A percentile compares a stretch with the other conserved stretches of the same genome.
Conservation (phyloP, 2,113 vertebrate genomes). For the Phylloscopus whistleri region DNA sequence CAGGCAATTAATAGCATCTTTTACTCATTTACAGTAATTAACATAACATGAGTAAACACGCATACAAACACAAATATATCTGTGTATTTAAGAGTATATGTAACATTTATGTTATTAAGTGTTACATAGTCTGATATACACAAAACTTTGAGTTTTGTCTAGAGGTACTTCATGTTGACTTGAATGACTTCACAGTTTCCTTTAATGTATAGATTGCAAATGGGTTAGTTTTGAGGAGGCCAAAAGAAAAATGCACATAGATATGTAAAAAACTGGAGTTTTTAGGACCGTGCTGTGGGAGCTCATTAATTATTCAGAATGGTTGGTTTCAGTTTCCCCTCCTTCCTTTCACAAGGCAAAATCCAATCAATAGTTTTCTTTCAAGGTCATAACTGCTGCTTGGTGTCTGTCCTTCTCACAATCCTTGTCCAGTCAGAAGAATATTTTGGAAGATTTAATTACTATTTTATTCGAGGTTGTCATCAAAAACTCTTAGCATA, state of each 20-base stretch:
- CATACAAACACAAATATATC: rapidly evolving
- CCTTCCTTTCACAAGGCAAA: conserved; percentile 69
- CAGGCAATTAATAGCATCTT: not conserved
- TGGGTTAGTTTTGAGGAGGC: not conserved
- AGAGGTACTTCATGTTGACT: not conserved
- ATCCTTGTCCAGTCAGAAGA: not conserved
- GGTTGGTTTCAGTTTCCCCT: conserved; percentile 79
- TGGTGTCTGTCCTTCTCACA: not conserved
- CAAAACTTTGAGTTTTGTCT: not conserved
- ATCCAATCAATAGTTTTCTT: conserved; percentile 77
- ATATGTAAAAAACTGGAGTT: not conserved
- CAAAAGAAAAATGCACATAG: not conserved
- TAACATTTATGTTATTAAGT: not conserved
- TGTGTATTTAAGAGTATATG: not conserved
- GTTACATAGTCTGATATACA: not conserved
- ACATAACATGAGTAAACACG: not conserved
- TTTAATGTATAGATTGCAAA: not conserved
- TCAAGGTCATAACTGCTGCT: conserved; percentile 81
- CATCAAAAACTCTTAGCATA: not conserved
- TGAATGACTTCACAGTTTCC: not conserved
- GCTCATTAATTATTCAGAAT: conserved; percentile 88
- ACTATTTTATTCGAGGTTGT: not conserved
- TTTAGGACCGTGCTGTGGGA: conserved; percentile 30
- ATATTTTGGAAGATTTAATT: conserved; percentile 22
- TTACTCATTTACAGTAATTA: not conserved